Percentiles rank a stretch among this genome's conserved stretches.
Evolutionary conservation across 2,888 invertebrate species (phyloP).

Genomic region (Drosophila prolongata): DNA sequence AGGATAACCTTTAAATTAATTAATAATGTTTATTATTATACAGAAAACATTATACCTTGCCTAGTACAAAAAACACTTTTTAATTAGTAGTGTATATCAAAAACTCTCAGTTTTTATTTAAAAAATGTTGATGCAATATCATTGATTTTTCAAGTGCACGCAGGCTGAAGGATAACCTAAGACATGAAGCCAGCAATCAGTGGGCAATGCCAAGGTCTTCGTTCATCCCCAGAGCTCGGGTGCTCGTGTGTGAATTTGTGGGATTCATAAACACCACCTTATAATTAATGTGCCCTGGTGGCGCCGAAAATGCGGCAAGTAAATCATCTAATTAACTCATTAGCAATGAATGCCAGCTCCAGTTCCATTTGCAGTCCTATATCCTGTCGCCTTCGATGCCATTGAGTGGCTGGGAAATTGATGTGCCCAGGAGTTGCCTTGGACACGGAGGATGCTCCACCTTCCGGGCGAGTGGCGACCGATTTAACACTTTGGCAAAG

Average conservation of each 20-base stretch:
- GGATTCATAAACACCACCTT: constrained; percentile 29
- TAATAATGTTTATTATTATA: too few species aligned
- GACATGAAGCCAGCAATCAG: constrained; percentile 66
- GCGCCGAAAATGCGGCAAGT: constrained; percentile 46
- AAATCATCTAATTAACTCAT: constrained; percentile 77
- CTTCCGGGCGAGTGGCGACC: constrained; percentile 48
- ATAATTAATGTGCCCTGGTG: constrained; percentile 48
- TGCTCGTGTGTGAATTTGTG: constrained; percentile 27
- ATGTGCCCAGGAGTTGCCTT: constrained; percentile 23
- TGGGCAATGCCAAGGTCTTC: constrained; percentile 42
- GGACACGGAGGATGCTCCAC: constrained; percentile 9
- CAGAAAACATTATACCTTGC: too few species aligned
- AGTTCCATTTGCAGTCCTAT: constrained; percentile 8
- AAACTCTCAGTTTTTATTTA: too few species aligned
- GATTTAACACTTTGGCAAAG: constrained; percentile 52
- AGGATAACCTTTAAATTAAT: too few species aligned
- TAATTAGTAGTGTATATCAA: too few species aligned
- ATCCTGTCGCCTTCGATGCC: constrained; percentile 4
- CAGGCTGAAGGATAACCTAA: constrained; percentile 2
- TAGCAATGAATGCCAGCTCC: constrained; percentile 45
- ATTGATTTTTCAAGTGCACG: constrained; percentile 3
- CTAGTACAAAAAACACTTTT: too few species aligned
- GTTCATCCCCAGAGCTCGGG: constrained; percentile 11
- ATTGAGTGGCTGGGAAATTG: constrained; percentile 14
- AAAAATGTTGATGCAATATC: background rate